Base-by-base conservation (phyloP, 92 coral and sea anemone species). In the Heteractis magnifica region DNA sequence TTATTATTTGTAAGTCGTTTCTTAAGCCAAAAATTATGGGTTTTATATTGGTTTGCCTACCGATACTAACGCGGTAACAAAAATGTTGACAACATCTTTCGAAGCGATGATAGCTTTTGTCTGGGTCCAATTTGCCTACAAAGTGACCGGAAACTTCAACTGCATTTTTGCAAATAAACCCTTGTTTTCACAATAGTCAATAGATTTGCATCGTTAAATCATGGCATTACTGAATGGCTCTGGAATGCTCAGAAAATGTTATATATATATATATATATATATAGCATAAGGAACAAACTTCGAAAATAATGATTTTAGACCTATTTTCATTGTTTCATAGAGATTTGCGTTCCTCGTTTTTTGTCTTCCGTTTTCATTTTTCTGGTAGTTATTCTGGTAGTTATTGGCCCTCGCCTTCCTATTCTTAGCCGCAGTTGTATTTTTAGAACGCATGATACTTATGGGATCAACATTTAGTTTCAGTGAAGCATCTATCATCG, bases 121-220 rank as follows among this genome's bases (percentile, higher is more conserved):
- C 86, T 82, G 86, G 72, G 52, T 20, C 44, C 34, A 72, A 71
- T 75, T 49, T 75, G 21, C 79, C 59, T 75, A 75, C 56, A 75
- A 82, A 82, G 52, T 26, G 78, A 72, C 79, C 86, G 86, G 86
- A 82, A 82, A 64, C 79, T 71, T 11, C 19, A 65, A 18, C 65
- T 72, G 52, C 85, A 49, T 65, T 81, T 81, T 81, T 72, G 72
- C 72, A 41, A 81, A 81, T 41, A 65, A 68, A 70, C 70, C 70
- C n/a, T 19, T 70, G 52, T 68, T 34, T n/a, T 56, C 21, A 76
- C 60, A 76, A 50, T 21, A 23, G 51, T 78, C 48, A 58, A 50
- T 50, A 55, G 49, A 19, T 78, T 62, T 49, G 44, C 78, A 4
- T 49, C 13, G 52, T 34, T 50, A 44, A 34, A 34, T 34, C 44